phyloP scores from a whole-genome alignment of 2,113 vertebrate genomes.

The Phalacrocorax brasilianus region DNA sequence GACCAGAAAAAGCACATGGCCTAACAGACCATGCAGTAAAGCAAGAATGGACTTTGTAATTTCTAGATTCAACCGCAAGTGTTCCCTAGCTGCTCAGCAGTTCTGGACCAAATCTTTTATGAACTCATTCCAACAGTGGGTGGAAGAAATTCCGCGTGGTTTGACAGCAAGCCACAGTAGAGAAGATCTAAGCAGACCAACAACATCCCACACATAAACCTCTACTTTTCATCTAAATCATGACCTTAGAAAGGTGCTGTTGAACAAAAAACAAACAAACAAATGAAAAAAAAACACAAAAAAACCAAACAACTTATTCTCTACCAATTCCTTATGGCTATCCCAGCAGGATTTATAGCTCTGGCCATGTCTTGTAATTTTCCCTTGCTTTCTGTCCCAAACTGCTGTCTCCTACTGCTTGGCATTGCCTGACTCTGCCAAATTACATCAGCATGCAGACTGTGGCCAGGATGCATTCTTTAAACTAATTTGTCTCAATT shows the following conservation, averaged over 20 bases:
- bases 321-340: background rate
- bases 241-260: background rate
- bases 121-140: background rate
- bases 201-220: background rate
- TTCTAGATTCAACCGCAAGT: background rate
- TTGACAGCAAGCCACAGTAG: background rate
- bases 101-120: background rate
- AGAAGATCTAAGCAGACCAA: background rate
- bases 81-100: background rate
- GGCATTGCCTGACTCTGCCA: background rate
- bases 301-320: background rate
- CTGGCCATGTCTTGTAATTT: background rate
- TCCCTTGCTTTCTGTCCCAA: background rate
- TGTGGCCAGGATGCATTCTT: background rate
- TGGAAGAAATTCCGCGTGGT: background rate
- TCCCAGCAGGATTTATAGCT: background rate
- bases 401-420: background rate
- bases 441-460: background rate
- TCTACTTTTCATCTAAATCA: background rate
- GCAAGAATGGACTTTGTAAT: background rate
- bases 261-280: background rate
- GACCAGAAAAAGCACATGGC: background rate
- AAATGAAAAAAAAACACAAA: no score
- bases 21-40: background rate
- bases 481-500: background rate